phyloP scores from a whole-genome alignment of 1,140 invertebrate species.

The Leptinotarsa defecta region DNA sequence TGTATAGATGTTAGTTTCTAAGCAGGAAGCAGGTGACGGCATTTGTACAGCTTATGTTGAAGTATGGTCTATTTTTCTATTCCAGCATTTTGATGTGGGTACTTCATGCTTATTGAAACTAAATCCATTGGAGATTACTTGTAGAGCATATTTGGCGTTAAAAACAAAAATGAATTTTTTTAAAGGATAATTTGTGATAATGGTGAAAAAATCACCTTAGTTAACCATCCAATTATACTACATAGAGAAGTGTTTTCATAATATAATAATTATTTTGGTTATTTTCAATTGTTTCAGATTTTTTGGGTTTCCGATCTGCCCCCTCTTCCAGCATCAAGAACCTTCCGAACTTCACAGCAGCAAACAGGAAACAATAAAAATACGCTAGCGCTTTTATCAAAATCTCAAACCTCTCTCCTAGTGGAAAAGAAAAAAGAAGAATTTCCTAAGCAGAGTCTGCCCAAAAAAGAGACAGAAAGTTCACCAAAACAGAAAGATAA shows the following conservation, averaged over 20 bases:
- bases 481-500: slow-evolving; percentile 44
- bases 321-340: slow-evolving; percentile 41
- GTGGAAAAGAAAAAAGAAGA: slow-evolving; percentile 34
- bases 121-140: no score
- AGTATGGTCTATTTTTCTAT: no score
- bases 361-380: slow-evolving; percentile 25
- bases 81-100: no score
- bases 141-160: not conserved
- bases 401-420: slow-evolving; percentile 44
- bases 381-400: slow-evolving; percentile 41
- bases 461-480: slow-evolving; percentile 41
- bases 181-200: not conserved
- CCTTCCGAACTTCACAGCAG: slow-evolving; percentile 35
- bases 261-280: not conserved
- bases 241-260: no score
- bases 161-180: not conserved
- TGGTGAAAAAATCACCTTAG: no score
- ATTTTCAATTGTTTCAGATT: slow-evolving; percentile 45
- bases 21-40: no score
- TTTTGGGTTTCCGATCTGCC: slow-evolving; percentile 50
- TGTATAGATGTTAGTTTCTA: no score
- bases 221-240: no score
- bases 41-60: no score
- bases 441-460: slow-evolving; percentile 46
- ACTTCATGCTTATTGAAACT: no score